Evolutionary conservation across 2,888 invertebrate species (phyloP).

Genomic region (Amphipoea lucens): DNA sequence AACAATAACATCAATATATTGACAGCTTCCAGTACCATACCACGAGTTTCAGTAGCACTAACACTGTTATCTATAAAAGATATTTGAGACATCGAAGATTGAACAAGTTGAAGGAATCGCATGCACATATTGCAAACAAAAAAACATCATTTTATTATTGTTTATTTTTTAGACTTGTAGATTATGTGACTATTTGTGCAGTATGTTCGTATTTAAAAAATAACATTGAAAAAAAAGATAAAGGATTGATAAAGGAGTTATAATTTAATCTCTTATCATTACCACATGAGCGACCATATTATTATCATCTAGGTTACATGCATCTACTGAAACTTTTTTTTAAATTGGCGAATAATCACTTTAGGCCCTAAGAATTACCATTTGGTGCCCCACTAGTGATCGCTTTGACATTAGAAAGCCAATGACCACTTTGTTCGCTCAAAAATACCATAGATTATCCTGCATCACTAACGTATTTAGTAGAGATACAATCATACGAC

Average conservation of each 20-base stretch:
- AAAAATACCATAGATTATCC: not conserved
- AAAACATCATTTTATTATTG: not conserved
- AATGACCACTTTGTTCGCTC: not conserved
- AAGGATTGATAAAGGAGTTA: not conserved
- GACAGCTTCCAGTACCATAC: too few species aligned
- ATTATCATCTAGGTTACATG: not conserved
- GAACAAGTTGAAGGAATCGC: not conserved
- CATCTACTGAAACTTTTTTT: not conserved
- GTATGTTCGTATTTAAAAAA: too few species aligned
- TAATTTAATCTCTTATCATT: not conserved
- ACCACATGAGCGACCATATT: not conserved
- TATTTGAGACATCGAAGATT: not conserved
- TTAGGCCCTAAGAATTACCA: not conserved
- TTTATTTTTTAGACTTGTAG: too few species aligned
- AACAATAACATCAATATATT: constrained; percentile 20
- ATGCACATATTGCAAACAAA: not conserved
- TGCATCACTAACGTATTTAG: not conserved
- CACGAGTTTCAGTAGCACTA: not conserved
- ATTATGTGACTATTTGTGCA: too few species aligned
- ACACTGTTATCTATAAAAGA: not conserved
- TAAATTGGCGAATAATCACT: not conserved
- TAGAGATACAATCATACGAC: not conserved
- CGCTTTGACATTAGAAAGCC: not conserved
- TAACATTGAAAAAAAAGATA: too few species aligned
- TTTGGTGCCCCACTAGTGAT: not conserved